Evolutionary conservation across 2,113 vertebrate species (phyloP), one percentile per base, ranked within the genome.

Genomic region (Coptodon rendalli): DNA sequence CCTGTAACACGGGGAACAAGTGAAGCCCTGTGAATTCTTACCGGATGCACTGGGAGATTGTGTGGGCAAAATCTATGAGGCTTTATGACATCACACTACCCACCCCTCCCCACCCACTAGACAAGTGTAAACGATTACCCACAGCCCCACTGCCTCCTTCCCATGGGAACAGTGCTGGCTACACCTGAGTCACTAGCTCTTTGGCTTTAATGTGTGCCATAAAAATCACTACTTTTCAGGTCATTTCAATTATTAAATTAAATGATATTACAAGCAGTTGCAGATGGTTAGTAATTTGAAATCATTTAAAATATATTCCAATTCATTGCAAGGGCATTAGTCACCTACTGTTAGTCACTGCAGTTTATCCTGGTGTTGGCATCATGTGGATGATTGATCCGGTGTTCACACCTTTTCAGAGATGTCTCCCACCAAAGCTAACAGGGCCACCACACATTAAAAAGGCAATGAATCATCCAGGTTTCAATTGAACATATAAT

Each of bases 51-150:
- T n/a, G 61, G 34, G 9, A 59, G 50, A 6, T 22, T 73, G 24
- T 84, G 48, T 71, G 56, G 4, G 22, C 36, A 40, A 56, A 81
- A 53, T 73, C 6, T 12, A 7, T 57, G 31, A 66, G 40, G 34
- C 50, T 82, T 53, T 9, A 52, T 81, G 80, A 73, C 52, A 43
- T 91, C 40, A 71, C 29, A 53, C 29, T 11, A 29, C 52, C 29
- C 76, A 66, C 50, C 31, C 24, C 45, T 66, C 59, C 40, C 24
- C 48, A 84, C 87, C 81, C 87, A 81, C 29, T n/a, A 17, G 16
- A 83, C 84, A 61, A 57, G 88, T 91, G 89, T 36, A 38, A 87
- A 89, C 73, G 27, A 90, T 89, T 86, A 89, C 85, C 89, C 89
- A 90, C 78, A 88, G 63, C 84, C 81, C 86, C 87, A 22, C 88